Evolutionary conservation across 2,113 vertebrate species (phyloP), one percentile per base, ranked within the genome.

Genomic region (Eublepharis macularius): DNA sequence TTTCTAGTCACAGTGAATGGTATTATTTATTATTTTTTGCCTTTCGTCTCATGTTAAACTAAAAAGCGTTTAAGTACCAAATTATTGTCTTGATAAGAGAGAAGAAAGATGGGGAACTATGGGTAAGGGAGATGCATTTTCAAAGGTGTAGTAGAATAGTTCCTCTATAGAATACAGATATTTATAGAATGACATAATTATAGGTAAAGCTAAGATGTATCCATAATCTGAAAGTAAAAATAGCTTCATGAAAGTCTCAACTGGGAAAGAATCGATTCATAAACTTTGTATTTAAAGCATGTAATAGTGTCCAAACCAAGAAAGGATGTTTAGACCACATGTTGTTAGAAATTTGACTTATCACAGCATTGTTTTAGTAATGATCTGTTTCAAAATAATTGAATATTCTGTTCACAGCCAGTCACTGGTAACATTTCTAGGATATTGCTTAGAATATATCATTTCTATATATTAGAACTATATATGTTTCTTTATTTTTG

Each of bases 221-320:
- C 82, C 14, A 2, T 74, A 88, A 93, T 91, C 60, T 9, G 0
- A 78, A 91, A 88, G 76, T 83, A 92, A 88, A 26, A 92, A 89
- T 54, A 91, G 57, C 87, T 76, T 68, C 21, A 1, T 79, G 36
- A 70, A 80, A 69, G 86, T 86, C 84, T 92, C 87, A 89, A 8
- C 14, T 86, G 36, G 68, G 81, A 85, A 86, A 84, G 51, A 80
- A 88, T 85, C 26, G 8, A 83, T 73, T 74, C 76, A 34, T 85
- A 54, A 78, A 73, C 49, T 90, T 87, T 88, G 13, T 72, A 85
- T 86, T 80, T 80, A 86, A 82, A 86, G 54, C 72, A 70, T 57
- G 70, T 60, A 78, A 70, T 26, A 65, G 29, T 79, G 76, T 83
- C 14, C 45, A 29, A 88, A 90, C 79, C 73, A 69, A 90, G 82